Percentiles rank a stretch among this genome's conserved stretches.
These are phyloP conservation scores for Acromyrmex echinatior DNA, from an alignment of 1,140 invertebrate genomes.

Conservation along the genomic window DNA sequence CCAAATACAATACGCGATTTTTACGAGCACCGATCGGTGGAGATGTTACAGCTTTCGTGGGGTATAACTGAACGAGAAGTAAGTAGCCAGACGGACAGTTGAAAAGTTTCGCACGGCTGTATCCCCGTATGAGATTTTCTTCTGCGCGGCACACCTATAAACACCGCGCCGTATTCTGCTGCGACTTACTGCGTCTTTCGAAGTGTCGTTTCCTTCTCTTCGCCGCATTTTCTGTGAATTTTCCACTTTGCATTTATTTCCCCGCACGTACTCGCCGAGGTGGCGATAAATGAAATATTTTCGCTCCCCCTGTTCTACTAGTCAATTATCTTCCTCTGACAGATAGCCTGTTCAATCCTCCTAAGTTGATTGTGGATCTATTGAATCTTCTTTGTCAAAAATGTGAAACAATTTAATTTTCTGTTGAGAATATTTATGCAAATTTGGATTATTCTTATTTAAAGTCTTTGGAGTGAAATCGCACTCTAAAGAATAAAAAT, in stretches of 20 bases:
- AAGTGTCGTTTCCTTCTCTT: conserved; percentile 12
- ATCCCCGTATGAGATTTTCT: conserved; percentile 37
- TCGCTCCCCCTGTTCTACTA: not conserved
- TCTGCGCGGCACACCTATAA: conserved; percentile 30
- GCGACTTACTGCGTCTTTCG: conserved; percentile 33
- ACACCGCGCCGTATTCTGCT: conserved; percentile 27
- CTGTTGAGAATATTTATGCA: too few species aligned
- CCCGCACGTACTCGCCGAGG: not conserved
- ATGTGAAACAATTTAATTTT: too few species aligned
- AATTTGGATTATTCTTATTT: too few species aligned
- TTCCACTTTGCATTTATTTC: conserved; percentile 29
- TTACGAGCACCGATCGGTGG: conserved; percentile 64
- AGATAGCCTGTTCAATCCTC: not conserved
- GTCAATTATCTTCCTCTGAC: not conserved
- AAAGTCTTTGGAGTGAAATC: too few species aligned
- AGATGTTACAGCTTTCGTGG: conserved; percentile 60
- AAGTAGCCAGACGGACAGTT: conserved; percentile 32
- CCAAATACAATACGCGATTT: conserved; percentile 75
- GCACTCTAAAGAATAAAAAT: too few species aligned
- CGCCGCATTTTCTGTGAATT: conserved; percentile 19
- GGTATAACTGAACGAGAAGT: conserved; percentile 52
- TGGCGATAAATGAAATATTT: conserved; percentile 14
- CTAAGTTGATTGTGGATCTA: too few species aligned
- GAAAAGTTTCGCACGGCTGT: conserved; percentile 55
- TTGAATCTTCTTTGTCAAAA: too few species aligned